phyloP scores from a whole-genome alignment of 2,888 invertebrate genomes.

The Biston stratarius region DNA sequence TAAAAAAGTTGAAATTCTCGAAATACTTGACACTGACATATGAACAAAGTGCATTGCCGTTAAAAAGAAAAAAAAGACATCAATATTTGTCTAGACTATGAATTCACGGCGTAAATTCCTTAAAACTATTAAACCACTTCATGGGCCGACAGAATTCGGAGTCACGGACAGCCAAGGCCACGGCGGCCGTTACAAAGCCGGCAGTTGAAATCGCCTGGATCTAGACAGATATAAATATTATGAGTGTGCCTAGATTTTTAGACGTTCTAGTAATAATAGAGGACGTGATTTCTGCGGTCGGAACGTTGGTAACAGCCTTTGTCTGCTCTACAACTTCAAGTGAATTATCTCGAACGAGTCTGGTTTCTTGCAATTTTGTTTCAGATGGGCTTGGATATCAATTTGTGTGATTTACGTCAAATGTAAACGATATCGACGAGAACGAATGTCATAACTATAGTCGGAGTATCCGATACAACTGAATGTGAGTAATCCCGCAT shows the following conservation, averaged over 20 bases:
- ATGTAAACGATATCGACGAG: too few species aligned
- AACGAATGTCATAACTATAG: too few species aligned
- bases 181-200: slow-evolving; percentile 65
- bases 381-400: not conserved
- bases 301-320: slow-evolving; percentile 9
- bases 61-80: not conserved
- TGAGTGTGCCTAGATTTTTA: slow-evolving; percentile 16
- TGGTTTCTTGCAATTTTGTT: not conserved
- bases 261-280: slow-evolving; percentile 30
- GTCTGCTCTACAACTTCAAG: slow-evolving; percentile 18
- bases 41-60: too few species aligned
- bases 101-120: not conserved
- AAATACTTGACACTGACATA: too few species aligned
- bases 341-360: slow-evolving; percentile 5
- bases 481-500: too few species aligned
- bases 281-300: slow-evolving; percentile 21
- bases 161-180: slow-evolving; percentile 66
- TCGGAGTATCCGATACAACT: too few species aligned
- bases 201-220: slow-evolving; percentile 43
- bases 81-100: not conserved
- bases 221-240: slow-evolving; percentile 4
- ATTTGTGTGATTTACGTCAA: too few species aligned
- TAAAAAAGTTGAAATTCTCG: too few species aligned
- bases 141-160: slow-evolving; percentile 27
- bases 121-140: slow-evolving; percentile 2